Evolutionary conservation across 2,888 invertebrate genomes (phyloP), one percentile per base, ranked within the genome.

Genomic region (Netelia virgata): DNA sequence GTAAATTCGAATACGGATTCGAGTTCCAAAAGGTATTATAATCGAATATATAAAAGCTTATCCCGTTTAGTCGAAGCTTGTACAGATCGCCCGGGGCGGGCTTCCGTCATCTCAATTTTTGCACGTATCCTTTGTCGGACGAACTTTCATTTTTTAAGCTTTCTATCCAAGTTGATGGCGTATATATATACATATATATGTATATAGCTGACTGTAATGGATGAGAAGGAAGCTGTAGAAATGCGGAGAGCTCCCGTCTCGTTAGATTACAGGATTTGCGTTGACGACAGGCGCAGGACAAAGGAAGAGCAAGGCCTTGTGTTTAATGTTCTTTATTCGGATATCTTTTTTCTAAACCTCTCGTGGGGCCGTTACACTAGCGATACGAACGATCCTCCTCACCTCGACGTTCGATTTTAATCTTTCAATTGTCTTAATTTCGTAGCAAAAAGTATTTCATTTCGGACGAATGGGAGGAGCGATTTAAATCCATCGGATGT

Each of bases 221-320:
- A 76, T 59, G 36, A 9, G 59, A 43, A 41, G 9, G 83, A 83
- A 86, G 63, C 85, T 81, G 66, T 85, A 86, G 50, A 75, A 85
- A 78, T 78, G 83, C 72, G 28, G 23, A 28, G 72, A 55, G 70
- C 68, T 63, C 16, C 36, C 72, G 64, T 75, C 72, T 61, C 75
- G 75, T 83, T 86, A 68, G 80, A 84, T 84, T 75, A 82, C 68
- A 72, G 72, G 76, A 76, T 86, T 84, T 63, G 64, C 75, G 70
- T 72, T 84, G 82, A 84, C 82, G 76, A 82, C 75, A 86, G 84
- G 64, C 68, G 50, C 47, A 14, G 47, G 47, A 47, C 14, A 14
- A 47, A 14, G 14, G 77, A 75, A 3, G 77, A 75, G 43, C 20
- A 78, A 78, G 73, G 43, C 70, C 78, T 66, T 69, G 43, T 53